These are phyloP conservation scores for Bagarius yarrelli DNA, from an alignment of 2,113 vertebrate species.

Conservation along the genomic window DNA sequence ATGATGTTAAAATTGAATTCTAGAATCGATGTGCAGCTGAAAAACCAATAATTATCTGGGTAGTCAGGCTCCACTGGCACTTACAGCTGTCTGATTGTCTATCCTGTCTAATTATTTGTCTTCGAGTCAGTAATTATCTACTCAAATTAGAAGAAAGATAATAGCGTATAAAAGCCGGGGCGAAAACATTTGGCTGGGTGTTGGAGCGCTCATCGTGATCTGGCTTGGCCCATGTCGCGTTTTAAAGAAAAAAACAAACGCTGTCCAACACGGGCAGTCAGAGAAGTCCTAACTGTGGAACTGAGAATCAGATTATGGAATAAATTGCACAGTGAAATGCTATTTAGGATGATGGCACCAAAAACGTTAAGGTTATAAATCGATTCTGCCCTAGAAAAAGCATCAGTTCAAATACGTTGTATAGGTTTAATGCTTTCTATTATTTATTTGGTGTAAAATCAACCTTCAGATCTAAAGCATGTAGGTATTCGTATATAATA, in stretches of 20 bases:
- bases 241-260: not conserved
- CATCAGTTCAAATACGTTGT: no score
- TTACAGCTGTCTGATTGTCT: not conserved
- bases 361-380: not conserved
- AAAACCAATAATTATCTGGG: conserved; percentile 17
- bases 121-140: not conserved
- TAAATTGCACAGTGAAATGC: not conserved
- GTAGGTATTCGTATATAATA: not conserved
- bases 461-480: not conserved
- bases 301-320: not conserved
- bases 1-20: not conserved
- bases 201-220: conserved; percentile 9
- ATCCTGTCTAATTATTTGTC: conserved; percentile 11
- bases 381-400: not conserved
- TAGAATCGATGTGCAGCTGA: conserved; percentile 2
- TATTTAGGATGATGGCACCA: not conserved
- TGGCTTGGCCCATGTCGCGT: not conserved
- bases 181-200: not conserved
- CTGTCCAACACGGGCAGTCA: not conserved
- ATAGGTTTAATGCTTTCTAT: no score
- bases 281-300: not conserved
- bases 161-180: not conserved
- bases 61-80: conserved; percentile 3
- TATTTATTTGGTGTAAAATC: no score
- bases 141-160: conserved; percentile 5